Base-by-base conservation (phyloP, 2,888 invertebrate genomes). In the Latrodectus hesperus region DNA sequence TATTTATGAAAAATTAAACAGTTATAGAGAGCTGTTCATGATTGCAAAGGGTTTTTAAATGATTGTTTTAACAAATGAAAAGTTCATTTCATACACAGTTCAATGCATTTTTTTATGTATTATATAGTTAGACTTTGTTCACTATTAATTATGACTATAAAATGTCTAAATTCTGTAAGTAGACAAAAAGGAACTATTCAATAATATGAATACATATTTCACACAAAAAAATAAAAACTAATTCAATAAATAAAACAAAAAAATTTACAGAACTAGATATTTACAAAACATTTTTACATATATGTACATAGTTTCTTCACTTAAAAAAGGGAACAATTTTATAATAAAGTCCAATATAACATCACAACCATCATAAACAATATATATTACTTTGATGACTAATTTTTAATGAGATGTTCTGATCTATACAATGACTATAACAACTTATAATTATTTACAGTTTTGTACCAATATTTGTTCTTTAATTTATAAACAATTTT, bases 211-310 rank as follows among this genome's bases (percentile, higher is more conserved):
- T 38, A 38, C 38, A 38, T 38, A 38, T 38, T 38, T 38, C 38
- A 38, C 38, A 38, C 38, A 38, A 38, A 38, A 38, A 38, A 38
- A 38, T 4, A 6, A 38, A 55, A 16, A 60, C 60, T 16, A n/a
- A n/a, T 53, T 38, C 51, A 49, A 60, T 67, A 82, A 74, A 82
- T 82, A 82, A 82, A 38, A 75, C 75, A 70, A 68, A 74, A 75
- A 70, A 74, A 16, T 60, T 55, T 70, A 82, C 79, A 85, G 79
- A 85, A 78, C 79, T 64, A 84, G 60, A 75, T 85, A 85, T 85
- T 65, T 85, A 85, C 85, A 85, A 74, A 78, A 85, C 49, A n/a
- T 16, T 52, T 68, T 74, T 85, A 75, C 85, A 84, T 67, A 84
- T 72, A 79, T 85, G 60, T 85, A 85, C 85, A 85, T 14, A 55